Conservation (phyloP, 1,140 invertebrate genomes). For the Lordiphosa mommai region DNA sequence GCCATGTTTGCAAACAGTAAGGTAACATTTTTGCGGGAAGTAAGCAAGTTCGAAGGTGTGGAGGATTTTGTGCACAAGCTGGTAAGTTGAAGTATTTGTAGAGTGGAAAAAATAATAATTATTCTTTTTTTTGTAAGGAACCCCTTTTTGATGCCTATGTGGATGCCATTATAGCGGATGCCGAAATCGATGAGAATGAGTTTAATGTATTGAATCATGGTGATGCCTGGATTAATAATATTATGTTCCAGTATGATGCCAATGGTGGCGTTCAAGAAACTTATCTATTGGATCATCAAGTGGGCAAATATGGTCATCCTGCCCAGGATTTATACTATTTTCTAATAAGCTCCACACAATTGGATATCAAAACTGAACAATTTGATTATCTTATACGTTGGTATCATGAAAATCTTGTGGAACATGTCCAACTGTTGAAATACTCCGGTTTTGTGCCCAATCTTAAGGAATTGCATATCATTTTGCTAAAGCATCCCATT, state of each 20-base stretch:
- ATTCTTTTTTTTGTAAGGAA: no score
- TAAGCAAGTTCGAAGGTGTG: constrained; percentile 12
- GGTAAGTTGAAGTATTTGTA: no score
- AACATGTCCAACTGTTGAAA: constrained; percentile 24
- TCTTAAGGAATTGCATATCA: constrained; percentile 31
- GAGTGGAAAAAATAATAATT: not conserved
- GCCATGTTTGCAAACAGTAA: not conserved
- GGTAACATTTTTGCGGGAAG: not conserved
- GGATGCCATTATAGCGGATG: constrained; percentile 20
- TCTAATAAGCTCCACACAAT: constrained; percentile 29
- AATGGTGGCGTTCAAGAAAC: constrained; percentile 80
- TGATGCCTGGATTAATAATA: constrained; percentile 84
- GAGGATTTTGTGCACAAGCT: constrained; percentile 32
- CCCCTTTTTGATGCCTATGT: not conserved
- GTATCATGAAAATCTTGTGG: constrained; percentile 41
- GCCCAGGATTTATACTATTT: constrained; percentile 48
- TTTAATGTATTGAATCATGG: constrained; percentile 84
- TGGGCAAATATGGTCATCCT: constrained; percentile 38
- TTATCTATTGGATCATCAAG: constrained; percentile 79
- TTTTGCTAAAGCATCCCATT: constrained; percentile 29
- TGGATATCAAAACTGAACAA: constrained; percentile 39
- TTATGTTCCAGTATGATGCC: constrained; percentile 82
- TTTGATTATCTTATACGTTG: constrained; percentile 49
- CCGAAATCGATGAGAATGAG: constrained; percentile 70
- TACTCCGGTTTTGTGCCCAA: constrained; percentile 31